A percentile compares a stretch with the other conserved stretches of the same genome.
phyloP scores from a whole-genome alignment of 2,797 vertebrate species.

The Phataginus tetradactyla region DNA sequence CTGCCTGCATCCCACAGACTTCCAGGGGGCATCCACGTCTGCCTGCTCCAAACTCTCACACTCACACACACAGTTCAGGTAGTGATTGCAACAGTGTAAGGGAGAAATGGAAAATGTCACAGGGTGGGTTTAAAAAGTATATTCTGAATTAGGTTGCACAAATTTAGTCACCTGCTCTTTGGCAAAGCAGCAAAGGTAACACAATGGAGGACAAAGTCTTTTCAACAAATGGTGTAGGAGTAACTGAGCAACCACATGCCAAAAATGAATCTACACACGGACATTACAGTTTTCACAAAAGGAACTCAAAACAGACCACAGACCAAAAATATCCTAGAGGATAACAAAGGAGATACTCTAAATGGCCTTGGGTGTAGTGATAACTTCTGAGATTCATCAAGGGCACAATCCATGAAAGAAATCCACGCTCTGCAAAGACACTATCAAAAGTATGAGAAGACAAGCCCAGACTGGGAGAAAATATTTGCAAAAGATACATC shows the following conservation, averaged over 20 bases:
- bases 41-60: neutral
- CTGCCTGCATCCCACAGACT: neutral
- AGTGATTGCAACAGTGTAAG: neutral
- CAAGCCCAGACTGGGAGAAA: neutral
- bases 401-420: fast-evolving
- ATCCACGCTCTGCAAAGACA: neutral
- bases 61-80: neutral
- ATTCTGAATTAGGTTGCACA: neutral
- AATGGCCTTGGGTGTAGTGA: neutral
- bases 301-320: neutral
- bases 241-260: neutral
- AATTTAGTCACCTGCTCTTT: neutral
- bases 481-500: neutral
- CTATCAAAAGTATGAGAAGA: neutral
- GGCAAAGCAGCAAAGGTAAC: neutral
- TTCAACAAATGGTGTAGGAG: neutral
- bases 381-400: neutral
- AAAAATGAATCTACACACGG: neutral
- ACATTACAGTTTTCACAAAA: neutral
- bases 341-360: neutral
- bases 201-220: neutral
- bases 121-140: neutral
- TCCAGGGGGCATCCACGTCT: neutral
- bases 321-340: neutral
- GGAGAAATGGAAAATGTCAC: neutral